Evolutionary conservation across 1,140 invertebrate genomes (phyloP), one percentile per base, ranked within the genome.

Genomic region (Acromyrmex charruanus): DNA sequence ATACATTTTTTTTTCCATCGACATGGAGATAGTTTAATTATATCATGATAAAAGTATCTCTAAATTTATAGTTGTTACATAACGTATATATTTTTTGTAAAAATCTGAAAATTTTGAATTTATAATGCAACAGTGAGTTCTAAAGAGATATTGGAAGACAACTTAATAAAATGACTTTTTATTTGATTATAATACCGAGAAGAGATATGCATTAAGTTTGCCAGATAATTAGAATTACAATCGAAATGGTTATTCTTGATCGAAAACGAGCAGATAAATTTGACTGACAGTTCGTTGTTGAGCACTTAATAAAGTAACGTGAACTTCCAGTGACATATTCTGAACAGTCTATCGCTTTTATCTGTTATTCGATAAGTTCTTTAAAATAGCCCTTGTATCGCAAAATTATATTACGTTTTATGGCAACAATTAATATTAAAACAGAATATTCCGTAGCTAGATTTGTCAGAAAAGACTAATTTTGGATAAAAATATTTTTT

Each of bases 191-290:
- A 35, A 49, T 49, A 35, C 69, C n/a, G n/a, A 61, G 44, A 75
- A 49, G 35, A 74, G 28, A 39, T 35, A 28, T 39, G 39, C 55
- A 55, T 75, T 49, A 84, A 71, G 39, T 74, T 84, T 84, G 80
- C 7, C 16, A 25, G 80, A 75, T 84, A 84, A 84, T 84, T 75
- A 51, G 28, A 75, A 74, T 84, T 84, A 84, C 80, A 74, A 84
- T 84, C 69, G 39, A 84, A 61, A 71, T 31, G n/a, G 69, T 84
- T 84, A 84, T 84, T 84, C n/a, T 61, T 63, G 80, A 84, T 84
- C 39, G 55, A 44, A 81, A 81, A 81, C 16, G 65, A 81, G 51
- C 77, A 39, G 80, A 82, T 82, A 82, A 82, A 82, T 72, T 74
- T 61, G 69, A 74, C 80, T 74, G 80, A 84, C 68, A 84, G 18